Base-by-base conservation (phyloP, 1,140 invertebrate genomes). In the Littorina saxatilis region DNA sequence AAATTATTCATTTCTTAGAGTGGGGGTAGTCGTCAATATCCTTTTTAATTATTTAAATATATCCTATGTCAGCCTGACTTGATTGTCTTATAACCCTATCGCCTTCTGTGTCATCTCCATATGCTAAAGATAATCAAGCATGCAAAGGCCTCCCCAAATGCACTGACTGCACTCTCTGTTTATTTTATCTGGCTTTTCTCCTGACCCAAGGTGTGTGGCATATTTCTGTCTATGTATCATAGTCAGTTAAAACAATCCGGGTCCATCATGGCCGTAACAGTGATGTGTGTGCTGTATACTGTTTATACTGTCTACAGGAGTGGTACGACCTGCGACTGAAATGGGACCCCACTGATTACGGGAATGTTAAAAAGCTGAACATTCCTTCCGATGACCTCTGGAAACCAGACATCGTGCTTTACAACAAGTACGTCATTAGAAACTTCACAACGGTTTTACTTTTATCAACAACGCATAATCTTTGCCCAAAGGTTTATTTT, bases 361-460 rank as follows among this genome's bases (percentile, higher is more conserved):
- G 98, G 0, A 98, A 97, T 13, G 97, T 99, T 40, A 96, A 92
- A 61, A 92, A 93, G 23, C 88, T 95, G 5, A 92, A 94, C 80
- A 97, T 99, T 86, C 94, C 95, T 5, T 93, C 93, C 0, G 92
- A 94, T 37, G 90, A 94, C 93, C 98, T 99, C 91, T 99, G 98
- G 99, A 85, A 91, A 32, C 93, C 93, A 9, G 93, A 93, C 80
- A 91, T 94, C 23, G 91, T 93, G 27, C 80, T 94, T 0, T 93
- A 93, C 80, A 94, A 94, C 88, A 89, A 89, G 87, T 89, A 78
- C 55, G 87, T 85, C 43, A 47, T n/a, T n/a, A n/a, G n/a, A n/a
- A n/a, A n/a, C n/a, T n/a, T n/a, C n/a, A n/a, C 50, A 52, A 11
- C 50, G 23, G 11, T 23, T 11, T 23, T 23, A 52, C 11, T 23